Conservation (phyloP, 1,140 invertebrate species). For the Babylonia areolata region DNA sequence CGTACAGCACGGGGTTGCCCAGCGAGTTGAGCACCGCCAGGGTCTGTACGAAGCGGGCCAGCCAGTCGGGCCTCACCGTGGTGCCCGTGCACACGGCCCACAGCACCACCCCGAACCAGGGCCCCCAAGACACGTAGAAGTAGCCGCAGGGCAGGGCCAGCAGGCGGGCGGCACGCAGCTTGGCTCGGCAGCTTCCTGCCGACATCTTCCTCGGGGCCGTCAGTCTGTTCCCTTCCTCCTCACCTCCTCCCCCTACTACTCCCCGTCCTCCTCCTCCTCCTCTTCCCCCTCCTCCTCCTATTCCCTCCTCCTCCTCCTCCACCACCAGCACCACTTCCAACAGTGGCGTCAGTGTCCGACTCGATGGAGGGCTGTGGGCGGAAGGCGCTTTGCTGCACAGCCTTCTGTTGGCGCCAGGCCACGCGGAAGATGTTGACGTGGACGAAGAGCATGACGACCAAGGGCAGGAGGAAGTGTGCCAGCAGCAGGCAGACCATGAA, state of each 20-base stretch:
- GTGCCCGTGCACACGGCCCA: background rate
- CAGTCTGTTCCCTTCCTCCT: background rate
- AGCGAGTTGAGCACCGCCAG: conserved; percentile 25
- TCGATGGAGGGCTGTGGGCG: no score
- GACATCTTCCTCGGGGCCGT: background rate
- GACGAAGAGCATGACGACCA: conserved; percentile 29
- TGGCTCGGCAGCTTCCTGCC: background rate
- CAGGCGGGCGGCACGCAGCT: conserved; percentile 26
- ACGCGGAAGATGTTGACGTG: conserved; percentile 30
- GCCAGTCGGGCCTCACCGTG: background rate
- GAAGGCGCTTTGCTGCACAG: no score
- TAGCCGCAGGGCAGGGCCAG: conserved; percentile 25
- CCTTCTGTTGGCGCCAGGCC: conserved; percentile 24
- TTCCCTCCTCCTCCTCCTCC: no score
- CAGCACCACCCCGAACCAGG: conserved; percentile 23
- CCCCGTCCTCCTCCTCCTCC: no score
- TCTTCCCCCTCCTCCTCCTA: no score
- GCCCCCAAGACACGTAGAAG: conserved; percentile 37
- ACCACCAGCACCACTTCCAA: no score
- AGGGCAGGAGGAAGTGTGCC: conserved; percentile 25
- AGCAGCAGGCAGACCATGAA: background rate
- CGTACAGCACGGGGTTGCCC: conserved; percentile 35
- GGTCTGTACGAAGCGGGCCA: conserved; percentile 26
- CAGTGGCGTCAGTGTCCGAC: no score
- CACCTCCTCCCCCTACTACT: background rate